Conservation (phyloP, 1,140 invertebrate species). For the Trichomalopsis sarcophagae region DNA sequence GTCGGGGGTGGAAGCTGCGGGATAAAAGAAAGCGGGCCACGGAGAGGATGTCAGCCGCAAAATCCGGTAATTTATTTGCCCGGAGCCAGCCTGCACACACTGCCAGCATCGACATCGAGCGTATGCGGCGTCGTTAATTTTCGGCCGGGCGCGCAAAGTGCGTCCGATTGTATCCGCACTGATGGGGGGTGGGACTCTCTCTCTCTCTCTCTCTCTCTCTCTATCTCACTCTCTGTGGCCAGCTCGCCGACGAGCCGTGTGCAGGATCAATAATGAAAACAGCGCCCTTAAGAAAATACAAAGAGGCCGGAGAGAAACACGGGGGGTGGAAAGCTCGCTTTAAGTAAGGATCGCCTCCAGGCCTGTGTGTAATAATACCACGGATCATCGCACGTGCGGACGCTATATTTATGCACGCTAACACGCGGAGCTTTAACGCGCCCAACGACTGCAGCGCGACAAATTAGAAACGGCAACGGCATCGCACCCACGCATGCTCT, state of each 20-base stretch:
- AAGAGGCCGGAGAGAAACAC: background rate
- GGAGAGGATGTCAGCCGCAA: background rate
- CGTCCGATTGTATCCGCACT: background rate
- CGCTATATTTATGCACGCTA: background rate
- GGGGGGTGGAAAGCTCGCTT: background rate
- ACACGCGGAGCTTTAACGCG: too few species aligned
- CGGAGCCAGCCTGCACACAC: background rate
- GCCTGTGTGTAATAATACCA: too few species aligned
- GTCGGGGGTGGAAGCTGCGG: too few species aligned
- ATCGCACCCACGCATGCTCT: too few species aligned
- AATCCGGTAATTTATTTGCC: background rate
- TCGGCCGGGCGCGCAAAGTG: background rate
- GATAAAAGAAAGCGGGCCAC: too few species aligned
- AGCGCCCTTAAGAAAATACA: conserved; percentile 16
- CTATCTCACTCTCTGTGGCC: too few species aligned
- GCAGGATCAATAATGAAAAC: conserved; percentile 22
- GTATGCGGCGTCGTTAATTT: background rate
- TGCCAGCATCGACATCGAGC: too few species aligned
- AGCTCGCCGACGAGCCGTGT: background rate
- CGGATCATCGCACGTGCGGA: background rate
- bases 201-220: too few species aligned
- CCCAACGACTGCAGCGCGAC: background rate
- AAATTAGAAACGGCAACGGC: background rate
- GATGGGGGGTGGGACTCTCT: too few species aligned
- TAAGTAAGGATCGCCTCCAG: background rate